Evolutionary conservation across 2,113 vertebrate genomes (phyloP).

Genomic region (Xenopus borealis): DNA sequence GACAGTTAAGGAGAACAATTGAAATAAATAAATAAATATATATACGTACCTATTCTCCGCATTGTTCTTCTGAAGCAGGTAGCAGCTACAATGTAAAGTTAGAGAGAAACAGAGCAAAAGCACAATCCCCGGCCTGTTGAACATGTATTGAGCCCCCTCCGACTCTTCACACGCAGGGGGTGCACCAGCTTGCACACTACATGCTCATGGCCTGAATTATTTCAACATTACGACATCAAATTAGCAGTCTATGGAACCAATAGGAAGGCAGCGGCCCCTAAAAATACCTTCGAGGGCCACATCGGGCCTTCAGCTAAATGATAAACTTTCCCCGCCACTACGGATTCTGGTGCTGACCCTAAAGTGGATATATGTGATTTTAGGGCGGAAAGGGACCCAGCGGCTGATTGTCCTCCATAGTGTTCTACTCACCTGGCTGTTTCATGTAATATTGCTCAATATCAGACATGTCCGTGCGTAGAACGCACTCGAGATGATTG

Average conservation of each 20-base stretch:
- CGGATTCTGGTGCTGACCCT: constrained; percentile 18
- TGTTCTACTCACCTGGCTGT: constrained; percentile 83
- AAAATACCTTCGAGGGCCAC: too few species aligned
- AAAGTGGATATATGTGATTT: too few species aligned
- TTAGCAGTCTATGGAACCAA: too few species aligned
- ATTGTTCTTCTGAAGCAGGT: background rate
- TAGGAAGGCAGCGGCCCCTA: too few species aligned
- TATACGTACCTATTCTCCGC: constrained; percentile 13
- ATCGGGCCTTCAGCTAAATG: too few species aligned
- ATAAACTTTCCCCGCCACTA: background rate
- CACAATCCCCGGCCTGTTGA: constrained; percentile 5
- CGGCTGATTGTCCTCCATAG: background rate
- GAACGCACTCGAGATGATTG: constrained; percentile 88
- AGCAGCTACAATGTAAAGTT: background rate
- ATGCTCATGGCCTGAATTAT: too few species aligned
- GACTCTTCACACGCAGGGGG: too few species aligned
- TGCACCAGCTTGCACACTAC: too few species aligned
- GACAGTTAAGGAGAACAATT: background rate
- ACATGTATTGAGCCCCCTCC: background rate
- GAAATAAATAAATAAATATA: background rate
- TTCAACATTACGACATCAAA: too few species aligned
- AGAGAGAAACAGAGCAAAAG: constrained; percentile 12
- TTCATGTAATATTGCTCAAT: constrained; percentile 98
- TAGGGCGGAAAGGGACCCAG: too few species aligned
- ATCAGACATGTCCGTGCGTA: constrained; percentile 97